These are phyloP conservation scores for Lophura nycthemera DNA, from an alignment of 2,113 vertebrate species.

Conservation along the genomic window DNA sequence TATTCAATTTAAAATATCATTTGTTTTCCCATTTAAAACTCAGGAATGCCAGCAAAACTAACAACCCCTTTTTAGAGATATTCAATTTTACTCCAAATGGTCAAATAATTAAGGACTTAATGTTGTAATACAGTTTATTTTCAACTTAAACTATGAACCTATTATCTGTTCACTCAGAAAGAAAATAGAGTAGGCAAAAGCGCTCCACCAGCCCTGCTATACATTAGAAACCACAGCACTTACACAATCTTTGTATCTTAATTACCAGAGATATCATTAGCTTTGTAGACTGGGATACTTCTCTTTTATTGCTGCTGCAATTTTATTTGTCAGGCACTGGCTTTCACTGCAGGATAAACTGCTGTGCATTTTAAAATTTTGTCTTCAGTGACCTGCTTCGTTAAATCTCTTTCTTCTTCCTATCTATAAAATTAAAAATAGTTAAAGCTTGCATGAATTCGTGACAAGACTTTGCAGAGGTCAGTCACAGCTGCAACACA, in stretches of 20 bases:
- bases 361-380: constrained; percentile 31
- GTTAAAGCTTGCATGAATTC: neutral
- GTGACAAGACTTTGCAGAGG: neutral
- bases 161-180: constrained; percentile 65
- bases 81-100: constrained; percentile 58
- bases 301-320: constrained; percentile 57
- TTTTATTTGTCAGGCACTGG: constrained; percentile 53
- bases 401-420: neutral
- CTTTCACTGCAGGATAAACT: constrained; percentile 54
- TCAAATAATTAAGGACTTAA: constrained; percentile 69
- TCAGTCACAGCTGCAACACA: neutral
- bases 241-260: constrained; percentile 59
- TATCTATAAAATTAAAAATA: neutral
- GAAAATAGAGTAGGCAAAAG: constrained; percentile 57
- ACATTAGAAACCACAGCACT: constrained; percentile 31
- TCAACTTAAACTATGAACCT: constrained; percentile 57
- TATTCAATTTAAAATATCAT: constrained; percentile 42
- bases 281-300: constrained; percentile 58
- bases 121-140: constrained; percentile 56
- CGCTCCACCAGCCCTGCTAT: neutral
- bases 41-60: constrained; percentile 38
- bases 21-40: constrained; percentile 59
- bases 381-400: neutral
- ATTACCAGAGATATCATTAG: constrained; percentile 65
- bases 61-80: constrained; percentile 28